Conservation (phyloP, 2,888 invertebrate genomes). For the Abrostola tripartita region DNA sequence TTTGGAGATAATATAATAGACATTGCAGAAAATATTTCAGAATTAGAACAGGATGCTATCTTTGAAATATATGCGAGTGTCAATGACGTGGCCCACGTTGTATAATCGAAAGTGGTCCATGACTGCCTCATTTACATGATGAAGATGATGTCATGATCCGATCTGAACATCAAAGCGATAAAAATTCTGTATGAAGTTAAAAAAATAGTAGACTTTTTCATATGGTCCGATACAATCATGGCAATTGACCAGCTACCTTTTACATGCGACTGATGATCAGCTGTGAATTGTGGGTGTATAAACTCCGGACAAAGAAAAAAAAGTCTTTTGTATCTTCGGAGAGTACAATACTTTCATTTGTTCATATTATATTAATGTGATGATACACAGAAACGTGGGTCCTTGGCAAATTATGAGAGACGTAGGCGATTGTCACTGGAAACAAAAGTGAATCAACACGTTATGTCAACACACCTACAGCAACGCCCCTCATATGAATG, state of each 20-base stretch:
- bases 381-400: slow-evolving; percentile 11
- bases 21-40: slow-evolving; percentile 1
- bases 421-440: slow-evolving; percentile 30
- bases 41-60: slow-evolving; percentile 25
- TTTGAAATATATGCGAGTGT: slow-evolving; percentile 19
- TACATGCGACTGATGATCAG: too few relatives aligned
- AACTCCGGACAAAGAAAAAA: too few relatives aligned
- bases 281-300: too few relatives aligned
- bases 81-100: slow-evolving; percentile 41
- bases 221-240: neutral
- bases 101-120: slow-evolving; percentile 63
- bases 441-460: slow-evolving; percentile 54
- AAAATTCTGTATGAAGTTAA: slow-evolving; percentile 16
- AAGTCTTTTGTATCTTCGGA: too few relatives aligned
- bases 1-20: too few relatives aligned
- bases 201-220: slow-evolving; percentile 12
- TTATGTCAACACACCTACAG: slow-evolving; percentile 38
- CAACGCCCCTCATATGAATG: slow-evolving; percentile 28
- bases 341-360: too few relatives aligned
- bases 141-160: slow-evolving; percentile 62
- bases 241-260: too few relatives aligned
- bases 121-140: slow-evolving; percentile 62
- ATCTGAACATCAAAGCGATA: slow-evolving; percentile 9
- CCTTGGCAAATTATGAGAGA: slow-evolving; percentile 16
- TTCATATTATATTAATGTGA: too few relatives aligned